Evolutionary conservation across 1,140 invertebrate species (phyloP).

Genomic region (Halictus rubicundus): DNA sequence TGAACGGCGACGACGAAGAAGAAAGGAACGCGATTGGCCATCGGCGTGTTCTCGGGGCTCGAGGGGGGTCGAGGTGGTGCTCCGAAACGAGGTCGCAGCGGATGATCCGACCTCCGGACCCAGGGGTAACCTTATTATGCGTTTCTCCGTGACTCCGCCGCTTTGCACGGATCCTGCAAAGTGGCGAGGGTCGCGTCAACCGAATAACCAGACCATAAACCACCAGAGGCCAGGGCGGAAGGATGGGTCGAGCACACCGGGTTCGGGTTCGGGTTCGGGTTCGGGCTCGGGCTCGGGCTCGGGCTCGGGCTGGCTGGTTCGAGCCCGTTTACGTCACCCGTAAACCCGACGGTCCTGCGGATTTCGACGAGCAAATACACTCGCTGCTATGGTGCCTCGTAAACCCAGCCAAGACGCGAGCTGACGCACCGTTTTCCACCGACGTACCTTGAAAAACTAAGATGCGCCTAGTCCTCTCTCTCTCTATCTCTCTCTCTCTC

Average conservation of each 20-base stretch:
- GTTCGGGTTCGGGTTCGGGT: too few relatives aligned
- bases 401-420: slow-evolving; percentile 63
- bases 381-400: slow-evolving; percentile 67
- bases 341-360: slow-evolving; percentile 64
- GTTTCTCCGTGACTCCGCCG: slow-evolving; percentile 36
- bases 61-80: not conserved
- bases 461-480: not conserved
- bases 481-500: too few relatives aligned
- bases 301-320: slow-evolving; percentile 25
- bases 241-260: slow-evolving; percentile 17
- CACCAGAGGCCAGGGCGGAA: slow-evolving; percentile 42
- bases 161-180: slow-evolving; percentile 59
- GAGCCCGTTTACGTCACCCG: slow-evolving; percentile 64
- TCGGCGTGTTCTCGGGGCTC: not conserved
- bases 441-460: slow-evolving; percentile 19
- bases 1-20: not conserved
- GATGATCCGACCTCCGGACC: slow-evolving; percentile 19
- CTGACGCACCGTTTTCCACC: slow-evolving; percentile 66
- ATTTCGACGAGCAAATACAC: slow-evolving; percentile 71
- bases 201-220: slow-evolving; percentile 67
- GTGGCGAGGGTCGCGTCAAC: slow-evolving; percentile 58
- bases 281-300: too few relatives aligned
- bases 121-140: slow-evolving; percentile 56
- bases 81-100: slow-evolving; percentile 40
- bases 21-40: not conserved